These are phyloP conservation scores for Trichosurus vulpecula DNA, from an alignment of 2,797 vertebrate species.

Conservation along the genomic window DNA sequence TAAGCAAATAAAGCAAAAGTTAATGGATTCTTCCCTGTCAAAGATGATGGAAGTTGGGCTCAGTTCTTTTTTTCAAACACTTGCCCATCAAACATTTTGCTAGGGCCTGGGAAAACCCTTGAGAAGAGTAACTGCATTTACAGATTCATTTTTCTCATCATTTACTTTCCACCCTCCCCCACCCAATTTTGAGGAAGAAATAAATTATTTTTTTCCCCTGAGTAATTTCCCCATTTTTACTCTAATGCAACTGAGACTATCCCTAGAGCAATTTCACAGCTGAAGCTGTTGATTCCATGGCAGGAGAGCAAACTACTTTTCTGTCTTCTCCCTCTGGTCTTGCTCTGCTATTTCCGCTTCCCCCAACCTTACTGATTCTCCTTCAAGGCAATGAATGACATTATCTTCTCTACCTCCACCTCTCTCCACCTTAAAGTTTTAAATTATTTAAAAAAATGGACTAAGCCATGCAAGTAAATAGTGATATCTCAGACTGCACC, in stretches of 20 bases:
- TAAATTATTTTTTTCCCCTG: neutral
- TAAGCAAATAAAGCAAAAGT: neutral
- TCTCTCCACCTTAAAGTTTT: neutral
- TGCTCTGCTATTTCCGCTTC: neutral
- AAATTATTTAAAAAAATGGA: neutral
- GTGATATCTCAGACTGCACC: neutral
- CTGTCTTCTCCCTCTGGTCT: neutral
- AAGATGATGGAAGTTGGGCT: neutral
- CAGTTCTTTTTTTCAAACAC: neutral
- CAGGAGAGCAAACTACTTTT: neutral
- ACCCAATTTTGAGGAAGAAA: conserved; percentile 14
- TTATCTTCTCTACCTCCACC: neutral
- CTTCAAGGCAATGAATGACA: neutral
- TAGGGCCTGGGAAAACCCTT: neutral
- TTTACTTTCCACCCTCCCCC: neutral
- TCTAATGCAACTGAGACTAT: conserved; percentile 1
- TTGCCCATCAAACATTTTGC: neutral
- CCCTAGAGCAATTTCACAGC: neutral
- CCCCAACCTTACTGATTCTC: neutral
- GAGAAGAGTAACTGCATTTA: neutral
- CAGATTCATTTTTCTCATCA: neutral
- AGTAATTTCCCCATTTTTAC: conserved; percentile 7
- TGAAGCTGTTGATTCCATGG: conserved; percentile 7
- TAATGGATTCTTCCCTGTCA: neutral
- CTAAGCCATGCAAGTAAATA: neutral